Evolutionary conservation across 2,888 invertebrate species (phyloP).

Genomic region (Metacarcinus magister): DNA sequence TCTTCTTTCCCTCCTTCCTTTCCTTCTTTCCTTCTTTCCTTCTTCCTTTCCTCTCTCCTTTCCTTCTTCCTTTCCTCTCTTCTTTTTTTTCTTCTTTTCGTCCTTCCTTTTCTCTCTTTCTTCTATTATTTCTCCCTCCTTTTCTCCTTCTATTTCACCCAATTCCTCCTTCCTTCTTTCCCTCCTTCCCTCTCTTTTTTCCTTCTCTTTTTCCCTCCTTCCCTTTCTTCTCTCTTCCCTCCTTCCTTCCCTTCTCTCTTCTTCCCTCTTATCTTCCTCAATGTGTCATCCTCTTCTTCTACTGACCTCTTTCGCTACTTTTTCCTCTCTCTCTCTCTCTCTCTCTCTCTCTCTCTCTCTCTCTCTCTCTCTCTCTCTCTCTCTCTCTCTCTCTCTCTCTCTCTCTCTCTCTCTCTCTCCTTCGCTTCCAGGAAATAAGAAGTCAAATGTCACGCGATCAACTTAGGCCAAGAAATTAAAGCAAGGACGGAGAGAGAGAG

Average conservation of each 20-base stretch:
- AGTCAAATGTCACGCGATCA: too few relatives aligned
- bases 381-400: conserved; percentile 15
- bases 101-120: neutral
- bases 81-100: neutral
- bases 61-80: too few relatives aligned
- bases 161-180: neutral
- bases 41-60: neutral
- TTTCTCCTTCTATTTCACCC: too few relatives aligned
- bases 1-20: neutral
- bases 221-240: neutral
- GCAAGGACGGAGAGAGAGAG: neutral
- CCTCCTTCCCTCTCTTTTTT: neutral
- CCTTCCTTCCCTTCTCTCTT: neutral
- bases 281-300: neutral
- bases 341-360: neutral
- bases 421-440: neutral
- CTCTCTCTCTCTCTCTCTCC: neutral
- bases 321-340: neutral
- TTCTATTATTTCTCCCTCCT: neutral
- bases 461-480: neutral
- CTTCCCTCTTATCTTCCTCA: neutral
- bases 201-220: conserved; percentile 28
- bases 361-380: conserved; percentile 10
- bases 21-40: neutral
- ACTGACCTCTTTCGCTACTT: neutral